These are phyloP conservation scores for Drosophila atripex DNA, from an alignment of 2,888 invertebrate species.

Conservation along the genomic window DNA sequence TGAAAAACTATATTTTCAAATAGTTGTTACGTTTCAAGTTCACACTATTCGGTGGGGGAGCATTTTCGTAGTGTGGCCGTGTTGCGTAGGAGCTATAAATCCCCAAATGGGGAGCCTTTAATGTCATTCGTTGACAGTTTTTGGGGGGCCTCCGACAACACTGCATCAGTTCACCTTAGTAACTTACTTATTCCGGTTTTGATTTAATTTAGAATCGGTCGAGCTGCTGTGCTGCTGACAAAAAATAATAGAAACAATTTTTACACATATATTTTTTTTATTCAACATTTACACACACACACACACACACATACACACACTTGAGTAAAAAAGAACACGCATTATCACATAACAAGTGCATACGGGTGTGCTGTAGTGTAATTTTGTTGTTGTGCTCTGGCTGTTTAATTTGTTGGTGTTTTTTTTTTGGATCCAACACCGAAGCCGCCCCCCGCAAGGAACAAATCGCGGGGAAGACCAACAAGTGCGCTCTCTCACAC, in stretches of 20 bases:
- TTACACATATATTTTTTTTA: not conserved
- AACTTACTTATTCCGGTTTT: slow-evolving; percentile 1
- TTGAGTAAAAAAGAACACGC: not conserved
- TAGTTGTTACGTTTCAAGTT: not conserved
- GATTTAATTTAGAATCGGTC: slow-evolving; percentile 11
- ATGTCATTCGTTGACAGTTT: not conserved
- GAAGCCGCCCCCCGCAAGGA: slow-evolving; percentile 24
- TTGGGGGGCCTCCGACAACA: not conserved
- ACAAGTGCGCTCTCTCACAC: slow-evolving; percentile 38
- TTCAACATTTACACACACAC: not conserved
- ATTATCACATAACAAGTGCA: not conserved
- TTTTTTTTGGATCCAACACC: slow-evolving; percentile 1
- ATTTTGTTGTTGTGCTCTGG: slow-evolving; percentile 15
- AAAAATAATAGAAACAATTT: not conserved
- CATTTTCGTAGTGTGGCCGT: not conserved
- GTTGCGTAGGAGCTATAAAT: not conserved
- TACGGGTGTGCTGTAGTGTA: slow-evolving; percentile 2
- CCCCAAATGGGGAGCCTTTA: slow-evolving; percentile 1
- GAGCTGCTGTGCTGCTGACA: slow-evolving; percentile 7
- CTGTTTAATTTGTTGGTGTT: slow-evolving; percentile 5
- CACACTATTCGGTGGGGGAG: not conserved
- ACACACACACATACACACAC: not conserved
- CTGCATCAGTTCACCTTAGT: slow-evolving; percentile 1
- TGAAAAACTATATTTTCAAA: not conserved
- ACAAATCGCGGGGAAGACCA: slow-evolving; percentile 33